Percentiles rank a stretch among this genome's conserved stretches.
Conservation (phyloP, 2,888 invertebrate genomes). For the Meiosimyza decipiens region DNA sequence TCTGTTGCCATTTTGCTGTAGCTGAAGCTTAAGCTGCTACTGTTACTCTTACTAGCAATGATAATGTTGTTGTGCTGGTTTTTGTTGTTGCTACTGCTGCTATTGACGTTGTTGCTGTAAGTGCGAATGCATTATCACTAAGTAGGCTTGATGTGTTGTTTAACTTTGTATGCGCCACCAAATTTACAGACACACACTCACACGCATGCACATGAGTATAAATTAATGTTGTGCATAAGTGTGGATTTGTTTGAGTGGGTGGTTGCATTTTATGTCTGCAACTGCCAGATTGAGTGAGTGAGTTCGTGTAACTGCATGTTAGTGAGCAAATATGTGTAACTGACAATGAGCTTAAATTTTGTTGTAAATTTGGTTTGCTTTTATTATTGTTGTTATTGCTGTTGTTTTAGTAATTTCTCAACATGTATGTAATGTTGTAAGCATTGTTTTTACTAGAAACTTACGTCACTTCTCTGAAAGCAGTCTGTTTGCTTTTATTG, state of each 20-base stretch:
- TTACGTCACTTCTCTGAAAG: not conserved
- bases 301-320: not conserved
- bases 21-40: not conserved
- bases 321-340: too few species aligned
- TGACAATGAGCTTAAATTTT: conserved; percentile 19
- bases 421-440: not conserved
- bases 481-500: not conserved
- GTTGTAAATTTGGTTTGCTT: not conserved
- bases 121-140: conserved; percentile 27
- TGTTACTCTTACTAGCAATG: not conserved
- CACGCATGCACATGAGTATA: not conserved
- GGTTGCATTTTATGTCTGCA: conserved; percentile 9
- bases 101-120: conserved; percentile 10
- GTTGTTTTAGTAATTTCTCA: not conserved
- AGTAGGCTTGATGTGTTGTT: conserved; percentile 36
- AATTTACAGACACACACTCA: not conserved
- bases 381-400: conserved; percentile 1
- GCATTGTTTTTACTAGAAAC: conserved; percentile 6
- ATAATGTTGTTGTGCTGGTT: conserved; percentile 3
- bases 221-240: not conserved
- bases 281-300: conserved; percentile 19
- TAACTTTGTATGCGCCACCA: conserved; percentile 19
- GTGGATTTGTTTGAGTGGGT: not conserved
- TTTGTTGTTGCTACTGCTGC: conserved; percentile 6
- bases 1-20: not conserved